Evolutionary conservation across 2,797 vertebrate species (phyloP), one percentile per base, ranked within the genome.

Genomic region (Borostomias antarcticus): DNA sequence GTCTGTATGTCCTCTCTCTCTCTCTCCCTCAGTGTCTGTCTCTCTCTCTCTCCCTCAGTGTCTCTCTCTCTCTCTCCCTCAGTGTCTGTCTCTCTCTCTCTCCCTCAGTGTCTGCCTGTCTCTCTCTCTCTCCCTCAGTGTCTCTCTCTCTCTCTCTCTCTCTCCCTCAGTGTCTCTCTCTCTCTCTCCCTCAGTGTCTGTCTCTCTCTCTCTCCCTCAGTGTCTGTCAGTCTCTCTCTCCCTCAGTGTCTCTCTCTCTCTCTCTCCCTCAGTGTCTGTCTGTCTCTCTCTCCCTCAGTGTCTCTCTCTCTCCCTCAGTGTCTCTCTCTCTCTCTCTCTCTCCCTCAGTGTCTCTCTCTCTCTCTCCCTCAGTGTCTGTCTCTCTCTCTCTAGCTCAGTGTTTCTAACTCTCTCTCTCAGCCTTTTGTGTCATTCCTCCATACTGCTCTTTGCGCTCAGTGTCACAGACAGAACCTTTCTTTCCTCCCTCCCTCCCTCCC

Each of bases 251-350:
- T 32, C 33, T 11, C 63, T 43, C 66, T 52, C 45, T 73, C 82
- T 79, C 81, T 86, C 75, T 74, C 65, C 61, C 28, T 66, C 23
- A 68, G 74, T 85, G 80, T 58, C 9, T 53, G 23, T 28, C 2
- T 53, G 23, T 13, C 47, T 50, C 47, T 23, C 3, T 23, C 47
- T 23, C 19, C 2, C 19, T 6, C 47, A 6, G 17, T 23, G 17
- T 50, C 47, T 23, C 47, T 57, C 21, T 29, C 25, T 28, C 23
- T 29, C 25, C 26, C n/a, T 23, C 19, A n/a, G 17, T 10, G 17
- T 50, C 4, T 23, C 47, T 7, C 47, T 23, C 3, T 19, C 19
- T 19, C 47, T 10, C 47, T 56, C 9, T 29, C 51, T 28, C 23
- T 29, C 51, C 28, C 47, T 11, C 19, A 19, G 17, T 6, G 17